These are phyloP conservation scores for Microplitis mediator DNA, from an alignment of 1,140 invertebrate genomes.

Conservation along the genomic window DNA sequence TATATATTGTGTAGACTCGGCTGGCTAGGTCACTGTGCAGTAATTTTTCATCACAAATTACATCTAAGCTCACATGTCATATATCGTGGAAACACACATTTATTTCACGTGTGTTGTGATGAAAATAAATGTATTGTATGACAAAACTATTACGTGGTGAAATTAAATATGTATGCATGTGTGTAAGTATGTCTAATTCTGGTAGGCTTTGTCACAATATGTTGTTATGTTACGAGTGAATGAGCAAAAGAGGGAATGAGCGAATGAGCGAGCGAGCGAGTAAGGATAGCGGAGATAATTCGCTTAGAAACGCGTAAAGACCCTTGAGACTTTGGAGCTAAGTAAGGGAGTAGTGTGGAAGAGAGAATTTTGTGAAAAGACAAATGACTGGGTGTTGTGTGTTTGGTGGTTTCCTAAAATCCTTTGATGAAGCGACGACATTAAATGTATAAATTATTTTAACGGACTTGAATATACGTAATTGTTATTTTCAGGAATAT, in stretches of 20 bases:
- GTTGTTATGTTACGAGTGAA: not conserved
- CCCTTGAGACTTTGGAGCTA: not conserved
- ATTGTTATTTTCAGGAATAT: no score
- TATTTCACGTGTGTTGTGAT: not conserved
- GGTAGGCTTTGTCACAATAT: conserved; percentile 18
- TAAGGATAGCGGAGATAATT: conserved; percentile 16
- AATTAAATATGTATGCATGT: conserved; percentile 2
- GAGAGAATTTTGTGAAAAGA: conserved; percentile 9
- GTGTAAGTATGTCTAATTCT: conserved; percentile 9
- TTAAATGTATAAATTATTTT: not conserved
- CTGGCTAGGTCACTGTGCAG: conserved; percentile 20
- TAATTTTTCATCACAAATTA: conserved; percentile 18
- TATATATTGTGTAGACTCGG: no score
- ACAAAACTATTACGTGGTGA: conserved; percentile 3
- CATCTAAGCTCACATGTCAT: not conserved
- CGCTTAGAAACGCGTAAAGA: conserved; percentile 19
- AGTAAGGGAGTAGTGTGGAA: not conserved
- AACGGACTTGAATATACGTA: no score
- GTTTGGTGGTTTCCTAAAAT: not conserved
- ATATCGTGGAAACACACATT: not conserved
- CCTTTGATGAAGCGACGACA: conserved; percentile 12
- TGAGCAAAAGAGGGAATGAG: no score
- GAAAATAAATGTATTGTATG: conserved; percentile 13
- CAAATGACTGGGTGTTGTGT: conserved; percentile 14
- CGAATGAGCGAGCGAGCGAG: no score